Conservation (phyloP, 1,140 invertebrate genomes). For the Microplitis mediator region DNA sequence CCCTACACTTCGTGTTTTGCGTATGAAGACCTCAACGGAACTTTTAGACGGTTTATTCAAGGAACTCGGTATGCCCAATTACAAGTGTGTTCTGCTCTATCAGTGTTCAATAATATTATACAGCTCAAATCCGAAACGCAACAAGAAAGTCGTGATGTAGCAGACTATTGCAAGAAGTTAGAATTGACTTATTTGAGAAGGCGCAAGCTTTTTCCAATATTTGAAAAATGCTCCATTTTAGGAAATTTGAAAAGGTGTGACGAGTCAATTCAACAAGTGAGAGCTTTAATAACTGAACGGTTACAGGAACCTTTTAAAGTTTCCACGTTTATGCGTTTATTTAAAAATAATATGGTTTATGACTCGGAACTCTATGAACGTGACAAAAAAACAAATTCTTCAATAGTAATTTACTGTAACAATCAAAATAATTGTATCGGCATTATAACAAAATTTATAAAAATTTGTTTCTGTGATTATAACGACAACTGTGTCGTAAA, state of each 20-base stretch:
- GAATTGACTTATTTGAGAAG: neutral
- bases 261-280: neutral
- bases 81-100: slow-evolving; percentile 12
- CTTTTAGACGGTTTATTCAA: slow-evolving; percentile 27
- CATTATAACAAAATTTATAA: too few species aligned
- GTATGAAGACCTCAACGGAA: slow-evolving; percentile 34
- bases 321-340: neutral
- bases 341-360: neutral
- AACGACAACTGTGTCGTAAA: too few species aligned
- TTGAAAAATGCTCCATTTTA: too few species aligned
- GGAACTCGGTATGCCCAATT: slow-evolving; percentile 27
- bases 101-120: neutral
- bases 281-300: neutral
- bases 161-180: neutral
- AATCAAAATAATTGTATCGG: too few species aligned
- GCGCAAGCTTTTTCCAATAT: too few species aligned
- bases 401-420: neutral
- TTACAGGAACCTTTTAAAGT: neutral
- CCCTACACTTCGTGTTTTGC: slow-evolving; percentile 20
- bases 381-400: neutral
- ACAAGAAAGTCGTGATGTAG: neutral
- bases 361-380: neutral
- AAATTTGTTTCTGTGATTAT: too few species aligned
- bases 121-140: neutral
- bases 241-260: too few species aligned